Conservation (phyloP, 2,888 invertebrate genomes). For the Napeogenes inachia region DNA sequence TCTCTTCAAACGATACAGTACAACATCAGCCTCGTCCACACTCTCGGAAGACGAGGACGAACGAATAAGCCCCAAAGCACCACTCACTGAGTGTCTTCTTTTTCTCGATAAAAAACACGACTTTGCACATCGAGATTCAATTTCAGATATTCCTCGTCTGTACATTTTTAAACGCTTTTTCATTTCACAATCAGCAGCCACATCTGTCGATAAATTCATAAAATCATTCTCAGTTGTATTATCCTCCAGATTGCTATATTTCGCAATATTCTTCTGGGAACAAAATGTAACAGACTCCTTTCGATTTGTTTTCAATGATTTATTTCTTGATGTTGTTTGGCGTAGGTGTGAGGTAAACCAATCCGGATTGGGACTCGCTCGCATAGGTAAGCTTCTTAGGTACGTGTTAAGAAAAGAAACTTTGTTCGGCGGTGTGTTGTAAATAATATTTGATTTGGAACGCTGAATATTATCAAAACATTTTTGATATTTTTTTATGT, state of each 20-base stretch:
- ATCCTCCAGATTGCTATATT: constrained; percentile 44
- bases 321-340: constrained; percentile 48
- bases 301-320: constrained; percentile 39
- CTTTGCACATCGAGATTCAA: constrained; percentile 47
- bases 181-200: constrained; percentile 67
- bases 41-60: constrained; percentile 71
- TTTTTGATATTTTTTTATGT: constrained; percentile 42
- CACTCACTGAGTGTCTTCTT: constrained; percentile 63
- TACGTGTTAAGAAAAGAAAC: constrained; percentile 73
- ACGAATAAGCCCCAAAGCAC: constrained; percentile 45
- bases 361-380: constrained; percentile 63
- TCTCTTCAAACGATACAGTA: constrained; percentile 69
- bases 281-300: constrained; percentile 45
- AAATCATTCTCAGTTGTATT: constrained; percentile 61
- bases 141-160: constrained; percentile 70
- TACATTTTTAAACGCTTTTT: constrained; percentile 72
- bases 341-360: constrained; percentile 59
- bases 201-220: constrained; percentile 63
- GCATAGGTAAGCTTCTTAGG: constrained; percentile 69
- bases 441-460: constrained; percentile 62
- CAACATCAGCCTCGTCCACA: constrained; percentile 72
- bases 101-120: constrained; percentile 49
- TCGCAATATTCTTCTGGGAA: constrained; percentile 40
- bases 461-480: constrained; percentile 47
- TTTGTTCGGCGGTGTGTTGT: constrained; percentile 65